phyloP scores from a whole-genome alignment of 2,113 vertebrate genomes.

The Scatophagus argus region DNA sequence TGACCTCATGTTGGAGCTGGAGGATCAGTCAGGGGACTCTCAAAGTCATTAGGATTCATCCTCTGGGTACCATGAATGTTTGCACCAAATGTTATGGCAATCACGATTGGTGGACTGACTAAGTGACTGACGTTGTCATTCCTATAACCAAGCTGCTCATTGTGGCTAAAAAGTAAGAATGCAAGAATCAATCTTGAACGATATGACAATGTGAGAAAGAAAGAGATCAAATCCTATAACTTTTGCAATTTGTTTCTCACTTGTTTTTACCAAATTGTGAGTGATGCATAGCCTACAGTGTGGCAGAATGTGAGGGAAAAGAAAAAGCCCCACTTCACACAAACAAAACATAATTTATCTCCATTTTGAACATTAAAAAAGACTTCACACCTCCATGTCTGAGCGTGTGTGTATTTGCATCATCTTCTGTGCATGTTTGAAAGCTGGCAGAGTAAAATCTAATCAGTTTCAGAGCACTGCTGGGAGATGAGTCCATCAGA shows the following conservation, averaged over 20 bases:
- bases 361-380: constrained; percentile 36
- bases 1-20: not conserved
- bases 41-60: not conserved
- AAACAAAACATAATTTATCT: constrained; percentile 25
- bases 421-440: not conserved
- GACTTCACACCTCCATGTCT: constrained; percentile 1
- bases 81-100: not conserved
- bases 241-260: not conserved
- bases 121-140: not conserved
- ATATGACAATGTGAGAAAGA: not conserved
- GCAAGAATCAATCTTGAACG: not conserved
- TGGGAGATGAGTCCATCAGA: not conserved
- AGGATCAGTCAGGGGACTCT: no score
- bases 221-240: constrained; percentile 1
- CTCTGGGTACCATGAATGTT: not conserved
- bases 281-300: not conserved
- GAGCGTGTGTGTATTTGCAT: not conserved
- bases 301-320: not conserved
- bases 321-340: not conserved
- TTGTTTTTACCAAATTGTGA: constrained; percentile 6
- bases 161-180: not conserved
- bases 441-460: constrained; percentile 32
- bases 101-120: not conserved
- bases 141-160: not conserved
- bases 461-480: constrained; percentile 22